Conservation (phyloP, 2,797 vertebrate genomes). For the Paguma larvata region DNA sequence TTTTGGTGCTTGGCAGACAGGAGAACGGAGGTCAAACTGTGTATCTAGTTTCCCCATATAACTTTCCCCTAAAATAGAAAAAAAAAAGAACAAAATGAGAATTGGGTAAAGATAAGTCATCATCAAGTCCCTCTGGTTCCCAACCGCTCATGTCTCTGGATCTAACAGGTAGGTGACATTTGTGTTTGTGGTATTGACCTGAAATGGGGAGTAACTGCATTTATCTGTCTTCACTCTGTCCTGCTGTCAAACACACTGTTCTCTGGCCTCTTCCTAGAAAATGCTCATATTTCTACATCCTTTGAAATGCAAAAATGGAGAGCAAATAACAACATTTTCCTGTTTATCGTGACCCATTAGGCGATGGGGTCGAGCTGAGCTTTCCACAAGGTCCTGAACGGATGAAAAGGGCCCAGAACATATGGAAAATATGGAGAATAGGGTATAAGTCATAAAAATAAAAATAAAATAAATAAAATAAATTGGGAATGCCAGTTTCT, state of each 20-base stretch:
- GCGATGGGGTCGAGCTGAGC: constrained; percentile 73
- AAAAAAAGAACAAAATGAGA: background rate
- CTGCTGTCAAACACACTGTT: rapidly evolving
- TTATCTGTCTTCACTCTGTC: background rate
- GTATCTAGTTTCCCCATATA: background rate
- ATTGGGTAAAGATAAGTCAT: background rate
- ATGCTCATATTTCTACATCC: background rate
- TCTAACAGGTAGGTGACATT: background rate
- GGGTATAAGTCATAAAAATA: constrained; percentile 89
- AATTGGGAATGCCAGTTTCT: constrained; percentile 87
- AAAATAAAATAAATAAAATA: constrained; percentile 92
- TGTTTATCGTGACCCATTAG: constrained; percentile 66
- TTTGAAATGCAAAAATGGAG: background rate
- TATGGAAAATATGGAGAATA: constrained; percentile 89
- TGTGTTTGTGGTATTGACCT: no score
- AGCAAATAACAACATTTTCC: constrained; percentile 59
- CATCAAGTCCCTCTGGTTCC: background rate
- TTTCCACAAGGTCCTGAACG: constrained; percentile 71
- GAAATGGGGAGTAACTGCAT: rapidly evolving
- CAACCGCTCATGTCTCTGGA: rapidly evolving
- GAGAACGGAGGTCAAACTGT: background rate
- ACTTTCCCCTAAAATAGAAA: background rate
- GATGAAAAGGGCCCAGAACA: constrained; percentile 80
- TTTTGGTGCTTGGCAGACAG: background rate
- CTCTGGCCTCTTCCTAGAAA: background rate